Evolutionary conservation across 2,797 vertebrate species (phyloP).

Genomic region (Anguilla marmorata): DNA sequence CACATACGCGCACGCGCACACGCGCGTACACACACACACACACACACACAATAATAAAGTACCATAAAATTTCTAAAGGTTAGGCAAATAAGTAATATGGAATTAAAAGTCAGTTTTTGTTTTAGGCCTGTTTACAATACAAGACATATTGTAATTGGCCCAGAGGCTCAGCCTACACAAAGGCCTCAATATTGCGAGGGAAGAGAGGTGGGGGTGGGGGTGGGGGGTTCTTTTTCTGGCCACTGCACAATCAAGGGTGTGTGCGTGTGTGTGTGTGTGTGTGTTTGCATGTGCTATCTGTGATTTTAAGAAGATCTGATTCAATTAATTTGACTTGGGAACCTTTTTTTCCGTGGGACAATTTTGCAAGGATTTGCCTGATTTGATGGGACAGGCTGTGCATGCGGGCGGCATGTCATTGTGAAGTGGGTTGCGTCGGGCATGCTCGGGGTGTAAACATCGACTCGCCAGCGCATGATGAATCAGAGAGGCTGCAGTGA

Average conservation of each 20-base stretch:
- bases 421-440: not conserved
- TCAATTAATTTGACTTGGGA: slow-evolving; percentile 25
- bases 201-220: not conserved
- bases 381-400: slow-evolving; percentile 29
- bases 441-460: slow-evolving; percentile 7
- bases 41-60: not conserved
- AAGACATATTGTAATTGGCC: not conserved
- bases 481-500: not conserved
- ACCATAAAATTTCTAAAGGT: not conserved
- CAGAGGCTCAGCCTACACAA: slow-evolving; percentile 3
- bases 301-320: slow-evolving; percentile 34
- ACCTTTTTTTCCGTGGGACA: slow-evolving; percentile 23
- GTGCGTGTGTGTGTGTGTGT: not conserved
- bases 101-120: not conserved
- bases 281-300: not conserved
- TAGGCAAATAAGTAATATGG: not conserved
- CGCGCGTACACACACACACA: not conserved
- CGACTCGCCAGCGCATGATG: not conserved
- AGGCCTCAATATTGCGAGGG: not conserved
- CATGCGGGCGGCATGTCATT: not conserved
- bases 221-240: not conserved
- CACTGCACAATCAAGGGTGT: slow-evolving; percentile 9
- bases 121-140: not conserved
- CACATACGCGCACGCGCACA: not conserved
- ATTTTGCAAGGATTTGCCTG: slow-evolving; percentile 17